Conservation (phyloP, 2,888 invertebrate genomes). For the Melinaea menophilus region DNA sequence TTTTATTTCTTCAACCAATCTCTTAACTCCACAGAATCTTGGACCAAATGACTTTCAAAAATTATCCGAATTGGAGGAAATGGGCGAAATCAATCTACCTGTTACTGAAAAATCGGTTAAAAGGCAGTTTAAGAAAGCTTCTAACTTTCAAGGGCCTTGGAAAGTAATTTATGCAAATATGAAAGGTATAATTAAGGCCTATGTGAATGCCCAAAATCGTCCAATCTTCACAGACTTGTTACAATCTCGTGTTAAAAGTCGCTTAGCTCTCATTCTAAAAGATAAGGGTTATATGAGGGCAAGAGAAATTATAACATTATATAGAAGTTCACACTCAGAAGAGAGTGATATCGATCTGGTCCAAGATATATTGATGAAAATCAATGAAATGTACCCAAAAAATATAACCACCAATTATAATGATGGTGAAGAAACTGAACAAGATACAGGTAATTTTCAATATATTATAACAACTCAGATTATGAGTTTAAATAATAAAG, state of each 20-base stretch:
- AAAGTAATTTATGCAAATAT: constrained; percentile 27
- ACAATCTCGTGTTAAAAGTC: constrained; percentile 32
- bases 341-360: constrained; percentile 34
- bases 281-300: constrained; percentile 24
- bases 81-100: constrained; percentile 10
- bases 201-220: constrained; percentile 10
- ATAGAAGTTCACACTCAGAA: constrained; percentile 34
- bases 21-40: constrained; percentile 38
- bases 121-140: constrained; percentile 15
- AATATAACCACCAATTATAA: constrained; percentile 8
- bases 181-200: constrained; percentile 14
- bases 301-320: constrained; percentile 29
- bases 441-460: constrained; percentile 13
- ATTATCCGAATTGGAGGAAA: constrained; percentile 22
- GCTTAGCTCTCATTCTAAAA: constrained; percentile 33
- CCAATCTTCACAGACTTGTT: constrained; percentile 20
- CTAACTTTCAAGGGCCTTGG: constrained; percentile 28
- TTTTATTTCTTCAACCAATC: constrained; percentile 1
- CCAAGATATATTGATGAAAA: constrained; percentile 26
- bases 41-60: constrained; percentile 34
- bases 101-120: neutral
- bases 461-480: neutral
- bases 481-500: too few relatives aligned
- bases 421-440: constrained; percentile 9
- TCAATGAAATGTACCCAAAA: constrained; percentile 27